Evolutionary conservation across 2,888 invertebrate species (phyloP).

Genomic region (Pterostichus madidus): DNA sequence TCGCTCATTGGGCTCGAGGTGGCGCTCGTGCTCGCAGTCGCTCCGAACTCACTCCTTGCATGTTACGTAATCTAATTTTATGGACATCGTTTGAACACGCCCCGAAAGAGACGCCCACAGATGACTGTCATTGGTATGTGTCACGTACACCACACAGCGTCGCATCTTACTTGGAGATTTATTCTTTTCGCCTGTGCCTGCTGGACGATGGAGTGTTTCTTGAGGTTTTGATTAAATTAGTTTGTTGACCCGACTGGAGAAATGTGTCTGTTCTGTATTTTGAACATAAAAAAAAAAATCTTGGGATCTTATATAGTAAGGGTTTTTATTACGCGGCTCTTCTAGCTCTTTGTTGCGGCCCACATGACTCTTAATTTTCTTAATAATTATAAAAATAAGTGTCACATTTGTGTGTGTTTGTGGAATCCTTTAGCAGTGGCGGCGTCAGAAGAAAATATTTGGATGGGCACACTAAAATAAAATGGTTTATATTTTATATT

Average conservation of each 20-base stretch:
- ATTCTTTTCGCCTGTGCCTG: not conserved
- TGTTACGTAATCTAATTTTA: constrained; percentile 50
- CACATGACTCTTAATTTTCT: no score
- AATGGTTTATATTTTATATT: no score
- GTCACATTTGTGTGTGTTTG: no score
- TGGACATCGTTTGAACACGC: constrained; percentile 32
- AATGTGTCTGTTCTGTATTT: not conserved
- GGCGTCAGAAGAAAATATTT: no score
- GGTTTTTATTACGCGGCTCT: no score
- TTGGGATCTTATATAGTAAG: no score
- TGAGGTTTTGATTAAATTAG: constrained; percentile 12
- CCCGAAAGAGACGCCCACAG: constrained; percentile 17
- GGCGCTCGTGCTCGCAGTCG: not conserved
- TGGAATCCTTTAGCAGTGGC: no score
- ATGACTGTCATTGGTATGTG: not conserved
- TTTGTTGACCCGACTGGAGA: constrained; percentile 18
- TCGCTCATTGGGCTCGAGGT: not conserved
- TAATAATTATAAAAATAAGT: no score
- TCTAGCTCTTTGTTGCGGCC: no score
- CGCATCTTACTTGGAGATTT: not conserved
- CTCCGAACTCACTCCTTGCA: not conserved
- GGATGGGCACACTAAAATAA: no score
- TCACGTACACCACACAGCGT: not conserved
- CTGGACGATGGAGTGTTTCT: not conserved
- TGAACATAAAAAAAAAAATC: no score